These are phyloP conservation scores for Apodemia hepburni DNA, from an alignment of 2,888 invertebrate species.

Conservation along the genomic window DNA sequence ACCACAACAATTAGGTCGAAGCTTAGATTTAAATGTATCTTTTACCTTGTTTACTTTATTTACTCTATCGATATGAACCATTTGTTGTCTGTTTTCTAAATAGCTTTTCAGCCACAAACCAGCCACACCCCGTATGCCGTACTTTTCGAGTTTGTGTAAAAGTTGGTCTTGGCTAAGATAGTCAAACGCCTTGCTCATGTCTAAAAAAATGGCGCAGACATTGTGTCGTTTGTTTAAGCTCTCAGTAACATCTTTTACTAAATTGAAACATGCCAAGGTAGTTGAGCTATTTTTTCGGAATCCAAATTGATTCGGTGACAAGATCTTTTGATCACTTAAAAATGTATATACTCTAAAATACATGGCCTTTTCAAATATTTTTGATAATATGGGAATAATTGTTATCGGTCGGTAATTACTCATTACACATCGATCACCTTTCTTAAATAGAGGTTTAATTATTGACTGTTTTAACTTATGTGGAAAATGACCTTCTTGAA, in stretches of 20 bases:
- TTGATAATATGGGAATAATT: neutral
- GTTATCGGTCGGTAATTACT: neutral
- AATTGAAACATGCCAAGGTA: neutral
- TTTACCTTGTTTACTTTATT: neutral
- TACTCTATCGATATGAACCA: neutral
- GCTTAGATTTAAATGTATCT: neutral
- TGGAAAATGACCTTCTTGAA: neutral
- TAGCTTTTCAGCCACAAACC: neutral
- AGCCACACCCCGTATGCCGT: neutral
- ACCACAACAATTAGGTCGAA: neutral
- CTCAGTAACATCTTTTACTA: neutral
- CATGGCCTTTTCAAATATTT: neutral
- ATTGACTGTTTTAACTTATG: neutral
- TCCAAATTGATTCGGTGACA: neutral
- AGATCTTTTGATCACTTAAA: neutral
- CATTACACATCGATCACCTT: neutral
- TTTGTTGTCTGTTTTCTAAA: neutral
- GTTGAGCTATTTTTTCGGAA: neutral
- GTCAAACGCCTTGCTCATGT: conserved; percentile 1
- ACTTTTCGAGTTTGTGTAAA: neutral
- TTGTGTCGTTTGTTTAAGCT: neutral
- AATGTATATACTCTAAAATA: neutral
- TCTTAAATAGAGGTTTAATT: neutral
- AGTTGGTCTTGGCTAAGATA: neutral
- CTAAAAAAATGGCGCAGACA: neutral